Base-by-base conservation (phyloP, 2,797 vertebrate genomes). In the Lophotriccus pileatus region DNA sequence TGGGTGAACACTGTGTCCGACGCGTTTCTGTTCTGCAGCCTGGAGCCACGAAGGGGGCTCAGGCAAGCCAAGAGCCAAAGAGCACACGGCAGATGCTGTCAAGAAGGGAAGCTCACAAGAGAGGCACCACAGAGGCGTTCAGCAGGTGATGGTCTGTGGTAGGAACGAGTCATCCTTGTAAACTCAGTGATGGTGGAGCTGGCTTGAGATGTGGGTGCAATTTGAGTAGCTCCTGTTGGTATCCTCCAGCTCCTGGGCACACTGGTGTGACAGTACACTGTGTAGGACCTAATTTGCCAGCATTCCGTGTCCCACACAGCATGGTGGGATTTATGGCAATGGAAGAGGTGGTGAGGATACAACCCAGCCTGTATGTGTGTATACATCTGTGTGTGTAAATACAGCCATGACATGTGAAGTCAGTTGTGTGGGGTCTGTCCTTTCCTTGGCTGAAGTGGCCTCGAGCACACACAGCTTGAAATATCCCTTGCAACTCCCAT, bases 131-230 rank as follows among this genome's bases (percentile, higher is more conserved):
- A 0, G 28, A 76, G 68, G 53, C 66, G 7, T 49, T 64, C 52
- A 81, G 58, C 18, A 7, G 50, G 28, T 11, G 17, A 28, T 76
- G 81, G 11, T 28, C 77, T 4, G 4, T 1, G 10, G 20, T 8
- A 27, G 47, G 30, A 63, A 11, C 0, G 1, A 25, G 19, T 9
- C 5, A 2, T 27, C 0, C 0, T 22, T 2, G 3, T 1, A 44
- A 53, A 12, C 50, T 58, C 12, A 4, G 16, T 15, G 8, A 37
- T 2, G 7, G 14, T 22, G 44, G 66, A 32, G 1, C 0, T 8
- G 47, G 28, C 7, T 8, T 1, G 10, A 84, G 62, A 28, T 10
- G n/a, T 5, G 53, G 18, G 41, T 19, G 52, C 6, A 0, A 52
- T 70, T 36, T 7, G 76, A 50, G 34, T 58, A 74, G 17, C 21